phyloP scores from a whole-genome alignment of 2,113 vertebrate species.

The Lamprotornis superbus region DNA sequence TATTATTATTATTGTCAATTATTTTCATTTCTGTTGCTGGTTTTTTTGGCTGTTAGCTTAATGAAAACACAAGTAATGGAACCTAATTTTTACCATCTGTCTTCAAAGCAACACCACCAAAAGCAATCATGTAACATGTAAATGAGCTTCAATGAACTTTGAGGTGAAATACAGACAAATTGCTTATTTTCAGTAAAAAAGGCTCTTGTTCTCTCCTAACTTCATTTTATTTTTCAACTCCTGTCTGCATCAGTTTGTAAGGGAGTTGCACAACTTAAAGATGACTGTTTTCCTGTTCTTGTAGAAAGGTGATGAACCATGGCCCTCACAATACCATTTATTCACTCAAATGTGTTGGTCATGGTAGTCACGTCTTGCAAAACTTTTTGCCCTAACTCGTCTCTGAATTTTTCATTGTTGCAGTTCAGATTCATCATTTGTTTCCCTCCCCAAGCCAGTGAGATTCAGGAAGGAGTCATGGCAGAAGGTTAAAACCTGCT shows the following conservation, averaged over 20 bases:
- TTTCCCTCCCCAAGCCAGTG: background rate
- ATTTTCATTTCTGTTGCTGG: background rate
- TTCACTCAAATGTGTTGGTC: background rate
- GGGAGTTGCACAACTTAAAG: background rate
- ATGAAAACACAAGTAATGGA: background rate
- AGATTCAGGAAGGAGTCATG: slow-evolving; percentile 38
- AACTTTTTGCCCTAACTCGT: slow-evolving; percentile 39
- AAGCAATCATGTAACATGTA: background rate
- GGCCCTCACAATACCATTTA: background rate
- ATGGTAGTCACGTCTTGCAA: background rate
- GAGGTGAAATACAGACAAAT: background rate
- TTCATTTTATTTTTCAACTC: background rate
- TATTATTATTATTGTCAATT: background rate
- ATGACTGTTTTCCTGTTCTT: background rate
- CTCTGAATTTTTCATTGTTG: background rate
- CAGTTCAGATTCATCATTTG: background rate
- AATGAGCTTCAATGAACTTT: background rate
- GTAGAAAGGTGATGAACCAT: background rate
- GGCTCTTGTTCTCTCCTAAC: background rate
- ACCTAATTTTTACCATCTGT: background rate
- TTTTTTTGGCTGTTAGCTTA: background rate
- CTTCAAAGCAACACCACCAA: background rate
- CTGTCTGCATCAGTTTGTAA: background rate
- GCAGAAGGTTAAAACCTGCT: slow-evolving; percentile 20
- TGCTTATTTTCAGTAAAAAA: background rate